Percentiles rank a stretch among this genome's conserved stretches.
Conservation (phyloP, 2,797 vertebrate genomes). For the Siniperca scherzeri region DNA sequence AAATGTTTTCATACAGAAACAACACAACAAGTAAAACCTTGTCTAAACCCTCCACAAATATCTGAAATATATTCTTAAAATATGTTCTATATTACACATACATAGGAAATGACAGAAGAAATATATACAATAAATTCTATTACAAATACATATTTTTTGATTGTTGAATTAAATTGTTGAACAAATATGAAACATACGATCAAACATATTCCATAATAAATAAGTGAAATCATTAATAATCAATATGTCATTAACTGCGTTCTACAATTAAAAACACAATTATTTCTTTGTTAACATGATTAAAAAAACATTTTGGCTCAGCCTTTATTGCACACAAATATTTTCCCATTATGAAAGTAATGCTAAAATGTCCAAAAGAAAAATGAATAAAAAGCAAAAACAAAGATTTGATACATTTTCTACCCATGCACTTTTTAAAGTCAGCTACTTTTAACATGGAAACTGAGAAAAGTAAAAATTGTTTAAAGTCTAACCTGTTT, state of each 20-base stretch:
- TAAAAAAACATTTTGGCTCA: slow-evolving; percentile 79
- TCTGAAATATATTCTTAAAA: slow-evolving; percentile 73
- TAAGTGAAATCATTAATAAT: slow-evolving; percentile 45
- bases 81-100: slow-evolving; percentile 68
- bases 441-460: slow-evolving; percentile 28
- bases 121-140: slow-evolving; percentile 78
- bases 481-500: slow-evolving; percentile 28
- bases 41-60: slow-evolving; percentile 79
- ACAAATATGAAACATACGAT: slow-evolving; percentile 61
- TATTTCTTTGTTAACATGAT: slow-evolving; percentile 39
- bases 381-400: slow-evolving; percentile 33
- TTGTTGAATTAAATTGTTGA: slow-evolving; percentile 43
- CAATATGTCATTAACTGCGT: slow-evolving; percentile 46
- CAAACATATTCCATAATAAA: slow-evolving; percentile 68
- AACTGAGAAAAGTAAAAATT: slow-evolving; percentile 23
- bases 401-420: slow-evolving; percentile 26
- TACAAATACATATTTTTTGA: slow-evolving; percentile 73
- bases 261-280: slow-evolving; percentile 64
- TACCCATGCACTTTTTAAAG: slow-evolving; percentile 59
- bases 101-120: slow-evolving; percentile 67
- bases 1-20: slow-evolving; percentile 75
- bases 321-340: slow-evolving; percentile 73
- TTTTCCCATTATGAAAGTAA: slow-evolving; percentile 35
- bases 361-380: slow-evolving; percentile 31
- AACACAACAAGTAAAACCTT: slow-evolving; percentile 89